These are phyloP conservation scores for Marcusenius ussheri DNA, from an alignment of 2,113 vertebrate genomes.

Conservation along the genomic window DNA sequence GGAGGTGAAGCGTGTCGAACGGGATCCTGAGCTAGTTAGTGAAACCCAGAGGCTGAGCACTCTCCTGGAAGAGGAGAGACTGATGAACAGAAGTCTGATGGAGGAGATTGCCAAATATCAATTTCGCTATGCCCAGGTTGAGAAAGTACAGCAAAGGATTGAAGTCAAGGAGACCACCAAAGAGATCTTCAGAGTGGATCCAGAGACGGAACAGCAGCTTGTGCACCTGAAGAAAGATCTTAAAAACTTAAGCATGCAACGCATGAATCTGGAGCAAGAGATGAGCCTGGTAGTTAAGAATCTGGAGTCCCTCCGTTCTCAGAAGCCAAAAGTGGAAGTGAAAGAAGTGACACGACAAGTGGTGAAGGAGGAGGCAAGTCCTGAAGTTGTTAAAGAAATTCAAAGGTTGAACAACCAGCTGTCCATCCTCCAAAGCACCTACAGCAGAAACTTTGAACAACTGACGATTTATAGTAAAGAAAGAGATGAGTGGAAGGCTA, in stretches of 20 bases:
- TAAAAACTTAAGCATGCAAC: slow-evolving; percentile 57
- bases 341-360: slow-evolving; percentile 85
- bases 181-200: slow-evolving; percentile 79
- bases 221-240: slow-evolving; percentile 66
- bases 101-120: slow-evolving; percentile 65
- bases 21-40: slow-evolving; percentile 70
- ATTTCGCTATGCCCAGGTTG: slow-evolving; percentile 48
- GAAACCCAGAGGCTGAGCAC: slow-evolving; percentile 63
- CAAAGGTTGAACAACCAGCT: slow-evolving; percentile 78
- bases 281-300: slow-evolving; percentile 59
- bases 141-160: slow-evolving; percentile 66
- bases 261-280: slow-evolving; percentile 55
- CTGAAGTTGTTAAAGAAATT: slow-evolving; percentile 81
- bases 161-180: slow-evolving; percentile 82
- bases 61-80: slow-evolving; percentile 63
- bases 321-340: slow-evolving; percentile 76
- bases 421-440: slow-evolving; percentile 61
- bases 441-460: slow-evolving; percentile 62
- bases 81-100: slow-evolving; percentile 53
- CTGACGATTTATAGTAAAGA: slow-evolving; percentile 67
- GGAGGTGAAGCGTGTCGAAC: slow-evolving; percentile 83
- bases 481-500: slow-evolving; percentile 75
- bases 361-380: slow-evolving; percentile 79
- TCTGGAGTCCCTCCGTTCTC: slow-evolving; percentile 60
- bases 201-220: slow-evolving; percentile 76